Evolutionary conservation across 2,113 vertebrate genomes (phyloP), one percentile per base, ranked within the genome.

Genomic region (Columba janthina): DNA sequence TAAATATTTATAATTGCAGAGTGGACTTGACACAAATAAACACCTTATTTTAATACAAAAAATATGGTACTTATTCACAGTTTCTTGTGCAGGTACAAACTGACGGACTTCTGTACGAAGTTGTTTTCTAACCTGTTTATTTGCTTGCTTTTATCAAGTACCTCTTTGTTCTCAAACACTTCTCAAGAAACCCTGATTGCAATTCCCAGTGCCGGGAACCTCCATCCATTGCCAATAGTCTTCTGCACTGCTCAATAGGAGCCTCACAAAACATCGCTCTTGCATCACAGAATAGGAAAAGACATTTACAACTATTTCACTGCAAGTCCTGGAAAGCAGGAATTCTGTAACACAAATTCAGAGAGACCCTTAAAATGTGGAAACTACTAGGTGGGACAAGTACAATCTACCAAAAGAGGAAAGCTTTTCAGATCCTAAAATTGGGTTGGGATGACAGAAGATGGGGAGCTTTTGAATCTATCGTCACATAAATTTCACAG

Each of bases 1-100:
- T 8, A 88, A 95, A 92, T 88, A 94, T 78, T 93, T 92, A 69
- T 69, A 92, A 85, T 85, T 85, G 53, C 61, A 62, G 26, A 83
- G 18, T 21, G 48, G 73, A 57, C 50, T 72, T 57, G 51, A 88
- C 69, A 95, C n/a, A 90, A 94, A 72, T 24, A 40, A 93, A 71
- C 18, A 57, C 5, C n/a, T 61, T 89, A 74, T 38, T 81, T 90
- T 57, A 76, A 90, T 72, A 89, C 54, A 44, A 61, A 77, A 85
- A 61, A 34, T 13, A 15, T 25, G 42, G 25, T 48, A 53, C 53
- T 75, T 64, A 53, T 73, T 81, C 56, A 91, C 15, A 60, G 25
- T 31, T 60, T 86, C 10, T 15, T 40, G 56, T 73, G 19, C 15
- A 88, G 70, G 36, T 82, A n/a, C 3, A 34, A 88, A 61, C 34